These are phyloP conservation scores for Astyanax mexicanus DNA, from an alignment of 2,797 vertebrate genomes.

Conservation along the genomic window DNA sequence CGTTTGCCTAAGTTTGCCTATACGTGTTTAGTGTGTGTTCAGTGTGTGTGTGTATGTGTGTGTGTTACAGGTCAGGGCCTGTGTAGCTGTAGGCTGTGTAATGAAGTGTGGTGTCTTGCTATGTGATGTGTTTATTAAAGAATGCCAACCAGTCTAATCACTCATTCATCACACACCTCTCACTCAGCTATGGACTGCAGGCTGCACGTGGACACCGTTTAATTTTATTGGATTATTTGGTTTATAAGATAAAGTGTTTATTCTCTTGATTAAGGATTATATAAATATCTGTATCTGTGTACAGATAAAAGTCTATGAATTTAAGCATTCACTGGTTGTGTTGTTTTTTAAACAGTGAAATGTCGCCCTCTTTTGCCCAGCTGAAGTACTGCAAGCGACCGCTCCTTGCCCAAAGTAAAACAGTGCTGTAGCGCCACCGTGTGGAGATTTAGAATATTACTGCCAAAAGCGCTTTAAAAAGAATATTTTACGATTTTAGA, in stretches of 20 bases:
- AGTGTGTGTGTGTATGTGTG: slow-evolving; percentile 25
- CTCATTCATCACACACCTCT: background rate
- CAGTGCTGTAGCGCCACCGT: slow-evolving; percentile 28
- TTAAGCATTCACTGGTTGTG: too few species aligned
- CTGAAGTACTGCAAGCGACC: background rate
- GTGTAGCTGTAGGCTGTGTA: slow-evolving; percentile 47
- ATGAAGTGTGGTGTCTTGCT: slow-evolving; percentile 28
- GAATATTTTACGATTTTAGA: too few species aligned
- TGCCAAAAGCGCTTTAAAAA: too few species aligned
- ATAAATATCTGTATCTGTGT: background rate
- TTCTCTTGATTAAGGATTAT: too few species aligned
- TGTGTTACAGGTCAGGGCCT: slow-evolving; percentile 38
- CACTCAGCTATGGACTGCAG: background rate
- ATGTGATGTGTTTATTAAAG: slow-evolving; percentile 40
- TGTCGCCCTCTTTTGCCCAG: background rate
- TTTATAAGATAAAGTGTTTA: too few species aligned
- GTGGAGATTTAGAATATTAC: background rate
- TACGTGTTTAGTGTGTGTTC: slow-evolving; percentile 26
- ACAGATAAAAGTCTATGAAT: background rate
- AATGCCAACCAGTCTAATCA: slow-evolving; percentile 27
- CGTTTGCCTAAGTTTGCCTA: slow-evolving; percentile 1
- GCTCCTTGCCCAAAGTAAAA: background rate
- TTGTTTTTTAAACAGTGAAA: background rate
- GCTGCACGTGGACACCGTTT: background rate
- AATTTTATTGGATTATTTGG: background rate